Conservation (phyloP, 2,113 vertebrate species). For the Callopanchax toddi region DNA sequence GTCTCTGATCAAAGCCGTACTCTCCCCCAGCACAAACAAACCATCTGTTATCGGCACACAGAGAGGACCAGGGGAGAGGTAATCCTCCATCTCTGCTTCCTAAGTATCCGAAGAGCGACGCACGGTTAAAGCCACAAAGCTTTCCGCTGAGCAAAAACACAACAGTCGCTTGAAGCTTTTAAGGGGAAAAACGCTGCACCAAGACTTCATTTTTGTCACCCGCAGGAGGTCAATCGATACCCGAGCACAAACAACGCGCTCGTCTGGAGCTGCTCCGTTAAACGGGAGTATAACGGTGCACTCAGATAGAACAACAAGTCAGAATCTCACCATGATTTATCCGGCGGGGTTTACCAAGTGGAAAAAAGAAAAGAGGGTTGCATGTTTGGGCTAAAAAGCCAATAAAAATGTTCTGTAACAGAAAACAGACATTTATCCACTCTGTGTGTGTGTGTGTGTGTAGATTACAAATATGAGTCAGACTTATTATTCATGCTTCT, state of each 20-base stretch:
- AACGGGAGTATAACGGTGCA: constrained; percentile 30
- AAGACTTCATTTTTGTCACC: constrained; percentile 31
- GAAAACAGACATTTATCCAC: constrained; percentile 8
- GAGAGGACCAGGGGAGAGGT: constrained; percentile 32
- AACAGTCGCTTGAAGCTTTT: constrained; percentile 14
- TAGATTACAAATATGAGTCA: constrained; percentile 1
- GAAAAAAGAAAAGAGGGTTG: background rate
- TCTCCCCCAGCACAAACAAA: constrained; percentile 60
- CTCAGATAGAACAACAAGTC: constrained; percentile 14
- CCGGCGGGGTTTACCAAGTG: constrained; percentile 30
- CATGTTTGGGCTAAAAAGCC: constrained; percentile 33
- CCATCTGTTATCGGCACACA: constrained; percentile 66
- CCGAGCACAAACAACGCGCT: constrained; percentile 22
- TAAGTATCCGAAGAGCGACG: constrained; percentile 20
- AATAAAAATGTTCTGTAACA: constrained; percentile 14
- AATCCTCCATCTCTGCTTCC: constrained; percentile 44
- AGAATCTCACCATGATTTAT: constrained; percentile 25
- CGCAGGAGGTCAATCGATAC: constrained; percentile 37
- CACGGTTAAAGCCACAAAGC: background rate
- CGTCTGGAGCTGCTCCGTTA: constrained; percentile 21
- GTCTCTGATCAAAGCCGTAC: constrained; percentile 59
- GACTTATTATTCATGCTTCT: background rate
- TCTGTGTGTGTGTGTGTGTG: constrained; percentile 2
- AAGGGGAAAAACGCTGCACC: constrained; percentile 12
- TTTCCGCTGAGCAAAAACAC: constrained; percentile 8